Percentiles rank a stretch among this genome's conserved stretches.
phyloP scores from a whole-genome alignment of 2,888 invertebrate species.

The Lasioglossum figueresi region DNA sequence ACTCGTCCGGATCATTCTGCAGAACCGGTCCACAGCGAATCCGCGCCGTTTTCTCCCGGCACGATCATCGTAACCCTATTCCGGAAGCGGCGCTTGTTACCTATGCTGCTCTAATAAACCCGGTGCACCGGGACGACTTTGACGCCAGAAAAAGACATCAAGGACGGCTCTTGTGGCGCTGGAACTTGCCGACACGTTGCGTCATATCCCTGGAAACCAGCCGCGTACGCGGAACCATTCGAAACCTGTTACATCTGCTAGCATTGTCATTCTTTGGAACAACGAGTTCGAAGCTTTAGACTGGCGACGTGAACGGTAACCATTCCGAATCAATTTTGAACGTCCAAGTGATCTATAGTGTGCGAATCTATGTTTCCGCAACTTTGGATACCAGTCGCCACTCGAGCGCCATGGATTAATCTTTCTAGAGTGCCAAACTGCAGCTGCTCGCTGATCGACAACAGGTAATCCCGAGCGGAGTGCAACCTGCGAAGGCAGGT shows the following conservation, averaged over 20 bases:
- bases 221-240: neutral
- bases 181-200: neutral
- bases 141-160: conserved; percentile 60
- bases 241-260: conserved; percentile 1
- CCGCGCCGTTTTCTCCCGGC: neutral
- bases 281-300: neutral
- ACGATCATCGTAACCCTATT: neutral
- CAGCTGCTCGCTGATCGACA: neutral
- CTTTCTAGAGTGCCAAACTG: neutral
- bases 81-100: conserved; percentile 5
- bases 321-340: neutral
- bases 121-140: neutral
- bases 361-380: no score
- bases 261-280: neutral
- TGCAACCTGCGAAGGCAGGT: neutral
- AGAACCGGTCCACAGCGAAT: neutral
- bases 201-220: neutral
- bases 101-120: conserved; percentile 27
- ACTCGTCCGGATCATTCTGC: neutral
- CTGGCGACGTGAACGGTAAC: neutral
- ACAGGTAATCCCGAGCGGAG: neutral
- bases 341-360: neutral
- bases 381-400: neutral
- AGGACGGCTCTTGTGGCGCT: conserved; percentile 59
- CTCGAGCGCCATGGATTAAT: neutral